phyloP scores from a whole-genome alignment of 2,888 invertebrate species.

The Autographa pulchrina region DNA sequence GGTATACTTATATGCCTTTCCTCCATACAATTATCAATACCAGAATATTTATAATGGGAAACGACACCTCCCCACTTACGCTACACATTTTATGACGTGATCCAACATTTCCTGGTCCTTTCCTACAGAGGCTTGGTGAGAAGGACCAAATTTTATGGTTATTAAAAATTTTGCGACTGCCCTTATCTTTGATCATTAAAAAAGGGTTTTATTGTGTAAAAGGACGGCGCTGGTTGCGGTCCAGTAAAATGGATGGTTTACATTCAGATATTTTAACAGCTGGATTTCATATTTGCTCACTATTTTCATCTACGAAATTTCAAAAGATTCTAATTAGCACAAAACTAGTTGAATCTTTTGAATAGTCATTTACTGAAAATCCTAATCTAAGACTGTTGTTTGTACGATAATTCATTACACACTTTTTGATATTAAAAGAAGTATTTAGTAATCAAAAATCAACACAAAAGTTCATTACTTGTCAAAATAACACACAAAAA shows the following conservation, averaged over 20 bases:
- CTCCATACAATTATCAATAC: no score
- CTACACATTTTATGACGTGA: constrained; percentile 59
- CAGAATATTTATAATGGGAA: constrained; percentile 34
- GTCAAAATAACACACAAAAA: no score
- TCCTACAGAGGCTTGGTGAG: constrained; percentile 45
- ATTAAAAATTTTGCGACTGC: constrained; percentile 58
- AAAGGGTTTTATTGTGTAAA: constrained; percentile 56
- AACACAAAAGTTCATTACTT: no score
- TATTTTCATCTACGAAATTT: constrained; percentile 6
- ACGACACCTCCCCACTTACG: constrained; percentile 32
- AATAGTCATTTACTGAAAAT: no score
- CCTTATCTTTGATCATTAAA: constrained; percentile 61
- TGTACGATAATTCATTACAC: no score
- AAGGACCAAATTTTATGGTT: constrained; percentile 61
- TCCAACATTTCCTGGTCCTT: constrained; percentile 59
- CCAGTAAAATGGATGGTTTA: constrained; percentile 32
- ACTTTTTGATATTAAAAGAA: no score
- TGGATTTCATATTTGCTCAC: constrained; percentile 15
- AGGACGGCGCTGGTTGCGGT: constrained; percentile 34
- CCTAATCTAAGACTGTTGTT: no score
- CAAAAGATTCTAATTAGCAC: no score
- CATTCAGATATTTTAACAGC: constrained; percentile 21
- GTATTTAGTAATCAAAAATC: no score
- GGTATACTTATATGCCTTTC: no score
- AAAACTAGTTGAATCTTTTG: no score